Evolutionary conservation across 2,888 invertebrate species (phyloP).

Genomic region (Eilema depressum): DNA sequence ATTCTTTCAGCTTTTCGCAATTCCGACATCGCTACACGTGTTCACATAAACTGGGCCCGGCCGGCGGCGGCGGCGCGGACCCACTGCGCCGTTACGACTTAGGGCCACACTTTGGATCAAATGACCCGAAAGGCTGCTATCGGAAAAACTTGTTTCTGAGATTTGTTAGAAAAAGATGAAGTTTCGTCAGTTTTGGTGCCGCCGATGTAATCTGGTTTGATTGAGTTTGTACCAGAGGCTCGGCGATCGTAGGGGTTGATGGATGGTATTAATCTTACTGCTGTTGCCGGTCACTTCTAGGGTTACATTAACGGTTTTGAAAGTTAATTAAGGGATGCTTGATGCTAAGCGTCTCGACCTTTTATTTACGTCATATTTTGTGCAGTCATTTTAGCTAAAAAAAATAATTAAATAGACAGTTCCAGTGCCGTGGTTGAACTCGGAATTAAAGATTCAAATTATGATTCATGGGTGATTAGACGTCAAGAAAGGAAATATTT

Average conservation of each 20-base stretch:
- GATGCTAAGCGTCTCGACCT: neutral
- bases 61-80: slow-evolving; percentile 4
- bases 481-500: too few relatives aligned
- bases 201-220: slow-evolving; percentile 27
- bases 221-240: slow-evolving; percentile 11
- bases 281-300: neutral
- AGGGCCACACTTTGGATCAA: slow-evolving; percentile 18
- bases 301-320: neutral
- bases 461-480: too few relatives aligned
- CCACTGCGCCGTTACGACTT: slow-evolving; percentile 14
- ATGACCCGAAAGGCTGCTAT: slow-evolving; percentile 19
- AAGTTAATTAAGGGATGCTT: neutral
- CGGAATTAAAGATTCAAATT: too few relatives aligned
- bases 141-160: slow-evolving; percentile 17
- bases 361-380: neutral
- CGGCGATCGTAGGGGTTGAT: neutral
- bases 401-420: too few relatives aligned
- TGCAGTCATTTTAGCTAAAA: too few relatives aligned
- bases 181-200: slow-evolving; percentile 16
- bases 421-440: too few relatives aligned
- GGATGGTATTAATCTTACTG: neutral
- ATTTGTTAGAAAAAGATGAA: slow-evolving; percentile 21
- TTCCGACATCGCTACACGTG: slow-evolving; percentile 27
- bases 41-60: slow-evolving; percentile 19
- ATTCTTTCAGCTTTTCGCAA: slow-evolving; percentile 16